These are phyloP conservation scores for Mayetiola destructor DNA, from an alignment of 2,888 invertebrate species.

Conservation along the genomic window DNA sequence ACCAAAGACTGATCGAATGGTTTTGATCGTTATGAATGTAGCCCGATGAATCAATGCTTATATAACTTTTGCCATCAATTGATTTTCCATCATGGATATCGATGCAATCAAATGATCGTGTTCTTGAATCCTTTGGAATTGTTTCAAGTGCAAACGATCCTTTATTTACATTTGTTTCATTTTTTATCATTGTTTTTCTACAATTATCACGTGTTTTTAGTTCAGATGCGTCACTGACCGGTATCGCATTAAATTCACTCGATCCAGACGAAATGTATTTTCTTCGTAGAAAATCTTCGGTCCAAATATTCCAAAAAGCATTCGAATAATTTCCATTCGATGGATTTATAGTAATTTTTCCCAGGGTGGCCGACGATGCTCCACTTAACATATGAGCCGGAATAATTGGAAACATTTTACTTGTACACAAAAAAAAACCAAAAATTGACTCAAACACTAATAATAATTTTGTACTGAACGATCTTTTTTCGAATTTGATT, in stretches of 20 bases:
- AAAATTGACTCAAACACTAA: not conserved
- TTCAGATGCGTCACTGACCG: not conserved
- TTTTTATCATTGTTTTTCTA: not conserved
- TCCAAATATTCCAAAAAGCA: constrained; percentile 10
- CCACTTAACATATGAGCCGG: constrained; percentile 13
- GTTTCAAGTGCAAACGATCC: not conserved
- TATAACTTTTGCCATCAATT: not conserved
- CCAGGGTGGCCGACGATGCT: not conserved
- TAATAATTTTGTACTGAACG: not conserved
- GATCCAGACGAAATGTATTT: not conserved
- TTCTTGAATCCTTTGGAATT: constrained; percentile 18
- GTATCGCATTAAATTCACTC: not conserved
- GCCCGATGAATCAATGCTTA: constrained; percentile 5
- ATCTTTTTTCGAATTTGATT: not conserved
- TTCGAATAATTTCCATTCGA: not conserved
- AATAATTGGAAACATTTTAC: constrained; percentile 19
- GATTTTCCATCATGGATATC: constrained; percentile 14
- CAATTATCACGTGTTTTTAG: not conserved
- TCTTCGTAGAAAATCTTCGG: not conserved
- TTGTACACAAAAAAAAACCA: not conserved
- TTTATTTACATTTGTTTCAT: not conserved
- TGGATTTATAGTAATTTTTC: constrained; percentile 1
- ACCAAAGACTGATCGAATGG: constrained; percentile 20
- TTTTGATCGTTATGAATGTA: not conserved
- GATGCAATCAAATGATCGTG: constrained; percentile 14